Evolutionary conservation across 2,888 invertebrate genomes (phyloP), one percentile per base, ranked within the genome.

Genomic region (Salticus scenicus): DNA sequence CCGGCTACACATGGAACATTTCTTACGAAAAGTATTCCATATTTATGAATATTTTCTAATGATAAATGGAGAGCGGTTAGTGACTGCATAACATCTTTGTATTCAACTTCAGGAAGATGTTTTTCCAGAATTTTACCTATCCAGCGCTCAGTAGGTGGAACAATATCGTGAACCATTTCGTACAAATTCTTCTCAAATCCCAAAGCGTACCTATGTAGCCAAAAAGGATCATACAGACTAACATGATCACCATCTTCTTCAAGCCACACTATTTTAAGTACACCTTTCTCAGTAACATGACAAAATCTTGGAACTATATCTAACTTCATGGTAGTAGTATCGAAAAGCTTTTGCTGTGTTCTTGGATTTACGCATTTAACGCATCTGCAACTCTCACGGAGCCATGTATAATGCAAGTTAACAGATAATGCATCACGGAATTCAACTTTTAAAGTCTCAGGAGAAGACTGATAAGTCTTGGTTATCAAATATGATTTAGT

Each of bases 341-440:
- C 69, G 2, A 81, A n/a, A 10, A 71, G 14, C 66, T 80, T 87
- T n/a, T 67, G 31, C 24, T 77, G 47, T 1, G 69, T 77, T n/a
- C n/a, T 14, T 31, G 72, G 57, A 64, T 79, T 37, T 4, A 77
- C 14, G 33, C 79, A 79, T n/a, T 70, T 24, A n/a, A 14, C 8
- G 37, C 79, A 83, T 30, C 20, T 17, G 33, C 78, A 87, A 10
- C 64, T 86, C 47, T 81, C 76, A 73, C 89, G 83, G 82, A 90
- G 89, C 90, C 90, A 90, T 20, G 90, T 88, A 71, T 89, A 89
- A 79, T 90, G 89, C 88, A 90, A 90, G 74, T 90, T 89, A 17
- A 89, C 89, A 20, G 88, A 87, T 69, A 85, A 88, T 70, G 90
- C 83, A 63, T 89, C 89, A 67, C 88, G 88, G 73, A 90, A 90